Conservation (phyloP, 2,113 vertebrate species). For the Dicaeum eximium region DNA sequence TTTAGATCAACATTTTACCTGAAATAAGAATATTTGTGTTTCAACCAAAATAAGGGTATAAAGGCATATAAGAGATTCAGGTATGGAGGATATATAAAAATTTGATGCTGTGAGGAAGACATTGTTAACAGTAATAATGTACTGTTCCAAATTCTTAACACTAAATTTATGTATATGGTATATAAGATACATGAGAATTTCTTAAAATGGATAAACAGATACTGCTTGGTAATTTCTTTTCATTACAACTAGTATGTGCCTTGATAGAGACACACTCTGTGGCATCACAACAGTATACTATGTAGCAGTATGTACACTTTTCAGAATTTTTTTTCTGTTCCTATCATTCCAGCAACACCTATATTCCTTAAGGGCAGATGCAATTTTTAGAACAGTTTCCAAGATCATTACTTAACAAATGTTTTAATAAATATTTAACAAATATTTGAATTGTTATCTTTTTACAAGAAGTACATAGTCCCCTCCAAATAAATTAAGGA, state of each 20-base stretch:
- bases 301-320: rapidly evolving
- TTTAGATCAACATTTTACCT: neutral
- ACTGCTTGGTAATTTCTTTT: neutral
- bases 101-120: neutral
- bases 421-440: neutral
- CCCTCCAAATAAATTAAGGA: neutral
- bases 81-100: neutral
- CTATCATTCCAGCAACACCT: neutral
- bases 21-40: neutral
- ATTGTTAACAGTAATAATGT: neutral
- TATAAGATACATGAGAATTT: neutral
- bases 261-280: neutral
- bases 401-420: neutral
- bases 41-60: neutral
- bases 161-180: neutral
- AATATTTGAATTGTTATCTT: neutral
- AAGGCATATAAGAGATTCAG: neutral
- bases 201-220: neutral
- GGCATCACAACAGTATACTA: neutral
- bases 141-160: neutral
- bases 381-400: neutral
- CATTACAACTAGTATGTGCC: neutral
- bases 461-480: neutral
- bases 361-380: neutral
- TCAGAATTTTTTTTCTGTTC: neutral